A percentile compares a stretch with the other conserved stretches of the same genome.
phyloP scores from a whole-genome alignment of 2,113 vertebrate species.

The Tetrax tetrax region DNA sequence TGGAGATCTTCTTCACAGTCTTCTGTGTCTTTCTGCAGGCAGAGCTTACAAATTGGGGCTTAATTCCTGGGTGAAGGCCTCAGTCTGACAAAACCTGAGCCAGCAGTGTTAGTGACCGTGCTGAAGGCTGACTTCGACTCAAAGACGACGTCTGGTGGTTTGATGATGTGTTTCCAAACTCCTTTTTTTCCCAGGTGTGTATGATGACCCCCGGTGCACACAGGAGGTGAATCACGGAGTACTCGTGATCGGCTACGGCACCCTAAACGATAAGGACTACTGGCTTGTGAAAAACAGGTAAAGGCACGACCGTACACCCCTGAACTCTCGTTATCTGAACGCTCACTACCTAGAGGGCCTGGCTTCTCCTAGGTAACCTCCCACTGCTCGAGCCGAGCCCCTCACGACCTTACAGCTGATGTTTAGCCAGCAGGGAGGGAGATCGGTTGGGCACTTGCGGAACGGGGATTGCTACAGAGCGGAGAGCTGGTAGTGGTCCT shows the following conservation, averaged over 20 bases:
- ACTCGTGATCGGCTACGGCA: conserved; percentile 86
- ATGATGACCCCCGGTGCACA: conserved; percentile 80
- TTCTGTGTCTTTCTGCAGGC: rapidly evolving
- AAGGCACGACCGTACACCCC: rapidly evolving
- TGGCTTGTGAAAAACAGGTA: conserved; percentile 99
- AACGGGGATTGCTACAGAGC: rapidly evolving
- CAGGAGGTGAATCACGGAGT: conserved; percentile 84
- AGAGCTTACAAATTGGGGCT: neutral
- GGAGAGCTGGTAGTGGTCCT: neutral
- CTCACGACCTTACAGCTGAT: too few relatives aligned
- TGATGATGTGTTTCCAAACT: neutral
- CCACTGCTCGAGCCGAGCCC: neutral
- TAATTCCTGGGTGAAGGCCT: too few relatives aligned
- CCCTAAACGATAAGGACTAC: conserved; percentile 79
- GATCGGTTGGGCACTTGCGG: neutral
- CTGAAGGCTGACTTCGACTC: neutral
- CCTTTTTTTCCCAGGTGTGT: conserved; percentile 79
- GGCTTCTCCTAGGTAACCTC: neutral
- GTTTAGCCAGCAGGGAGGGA: neutral
- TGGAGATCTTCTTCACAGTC: neutral
- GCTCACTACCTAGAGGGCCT: rapidly evolving
- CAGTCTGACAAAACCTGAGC: neutral
- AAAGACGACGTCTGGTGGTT: rapidly evolving
- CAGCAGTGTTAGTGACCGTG: too few relatives aligned
- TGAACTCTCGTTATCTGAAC: rapidly evolving